These are phyloP conservation scores for Matsumurasca onukii DNA, from an alignment of 1,140 invertebrate species.

Conservation along the genomic window DNA sequence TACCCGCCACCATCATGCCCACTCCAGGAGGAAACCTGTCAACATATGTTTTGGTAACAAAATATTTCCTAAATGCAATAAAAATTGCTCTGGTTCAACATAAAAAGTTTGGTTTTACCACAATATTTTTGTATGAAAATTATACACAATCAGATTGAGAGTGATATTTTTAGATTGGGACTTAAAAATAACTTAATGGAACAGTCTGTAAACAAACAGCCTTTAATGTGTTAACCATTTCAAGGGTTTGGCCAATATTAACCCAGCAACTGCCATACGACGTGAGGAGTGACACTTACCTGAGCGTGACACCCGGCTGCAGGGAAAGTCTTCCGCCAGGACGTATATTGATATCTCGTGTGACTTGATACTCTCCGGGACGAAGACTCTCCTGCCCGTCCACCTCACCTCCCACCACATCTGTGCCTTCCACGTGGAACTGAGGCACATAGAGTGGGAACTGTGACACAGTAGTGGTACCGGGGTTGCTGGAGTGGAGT, in stretches of 20 bases:
- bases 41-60: neutral
- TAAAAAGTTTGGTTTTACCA: no score
- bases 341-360: conserved; percentile 87
- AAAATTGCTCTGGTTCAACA: no score
- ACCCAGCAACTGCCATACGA: no score
- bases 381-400: conserved; percentile 78
- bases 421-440: conserved; percentile 66
- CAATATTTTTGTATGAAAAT: no score
- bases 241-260: no score
- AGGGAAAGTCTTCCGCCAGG: conserved; percentile 85
- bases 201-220: no score
- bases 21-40: conserved; percentile 80
- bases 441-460: conserved; percentile 73
- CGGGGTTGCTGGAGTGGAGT: conserved; percentile 79
- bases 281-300: no score
- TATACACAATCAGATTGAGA: no score
- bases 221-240: no score
- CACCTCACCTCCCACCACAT: conserved; percentile 83
- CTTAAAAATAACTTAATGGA: no score
- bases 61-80: no score
- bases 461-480: conserved; percentile 70
- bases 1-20: conserved; percentile 95
- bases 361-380: conserved; percentile 80
- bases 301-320: conserved; percentile 81
- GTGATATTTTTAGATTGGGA: no score